phyloP scores from a whole-genome alignment of 2,797 vertebrate species.

The Staurois parvus region DNA sequence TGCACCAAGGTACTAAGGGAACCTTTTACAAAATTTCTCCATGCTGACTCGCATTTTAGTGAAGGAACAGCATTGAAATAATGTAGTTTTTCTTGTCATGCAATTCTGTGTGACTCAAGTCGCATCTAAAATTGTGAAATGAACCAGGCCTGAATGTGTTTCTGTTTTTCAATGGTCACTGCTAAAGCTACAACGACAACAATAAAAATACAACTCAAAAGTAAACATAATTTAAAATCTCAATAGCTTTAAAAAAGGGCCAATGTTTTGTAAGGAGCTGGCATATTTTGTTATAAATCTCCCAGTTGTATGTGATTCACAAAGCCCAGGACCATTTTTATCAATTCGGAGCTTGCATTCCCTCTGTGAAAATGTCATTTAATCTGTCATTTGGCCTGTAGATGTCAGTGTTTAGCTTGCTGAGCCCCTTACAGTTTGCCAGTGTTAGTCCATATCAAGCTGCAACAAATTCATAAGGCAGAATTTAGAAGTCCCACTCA shows the following conservation, averaged over 20 bases:
- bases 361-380: neutral
- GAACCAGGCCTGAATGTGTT: too few relatives aligned
- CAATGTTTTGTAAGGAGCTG: neutral
- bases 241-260: neutral
- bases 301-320: neutral
- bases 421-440: neutral
- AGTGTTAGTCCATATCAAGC: neutral
- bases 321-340: neutral
- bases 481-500: neutral
- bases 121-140: too few relatives aligned
- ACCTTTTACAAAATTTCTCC: too few relatives aligned
- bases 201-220: neutral
- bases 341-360: neutral
- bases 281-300: neutral
- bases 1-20: too few relatives aligned
- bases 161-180: too few relatives aligned
- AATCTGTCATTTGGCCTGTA: neutral
- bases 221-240: too few relatives aligned
- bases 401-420: constrained; percentile 53
- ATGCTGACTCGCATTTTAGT: too few relatives aligned
- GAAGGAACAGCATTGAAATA: too few relatives aligned
- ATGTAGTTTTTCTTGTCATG: too few relatives aligned
- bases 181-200: too few relatives aligned
- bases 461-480: constrained; percentile 27
- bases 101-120: too few relatives aligned